These are phyloP conservation scores for Mohoua ochrocephala DNA, from an alignment of 2,113 vertebrate genomes.

Conservation along the genomic window DNA sequence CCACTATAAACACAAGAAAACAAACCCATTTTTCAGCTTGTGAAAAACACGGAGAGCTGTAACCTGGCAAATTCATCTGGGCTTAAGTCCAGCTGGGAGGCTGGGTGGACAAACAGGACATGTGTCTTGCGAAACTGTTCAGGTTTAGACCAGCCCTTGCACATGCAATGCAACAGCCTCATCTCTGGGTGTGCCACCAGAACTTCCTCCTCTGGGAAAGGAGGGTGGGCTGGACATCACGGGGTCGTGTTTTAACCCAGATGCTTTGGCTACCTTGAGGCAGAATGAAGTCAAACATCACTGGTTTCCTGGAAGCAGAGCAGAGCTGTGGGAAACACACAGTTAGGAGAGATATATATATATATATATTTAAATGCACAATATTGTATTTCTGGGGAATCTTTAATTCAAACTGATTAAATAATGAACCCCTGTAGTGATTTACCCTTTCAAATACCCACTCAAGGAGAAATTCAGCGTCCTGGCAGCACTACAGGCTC, in stretches of 20 bases:
- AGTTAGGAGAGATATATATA: neutral
- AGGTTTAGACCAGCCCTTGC: neutral
- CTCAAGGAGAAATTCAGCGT: neutral
- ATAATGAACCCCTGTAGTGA: neutral
- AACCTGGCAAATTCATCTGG: neutral
- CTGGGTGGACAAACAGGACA: neutral
- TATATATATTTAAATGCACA: neutral
- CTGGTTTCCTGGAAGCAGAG: neutral
- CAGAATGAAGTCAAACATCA: neutral
- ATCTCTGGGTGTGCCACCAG: neutral
- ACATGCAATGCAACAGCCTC: neutral
- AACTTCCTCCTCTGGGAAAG: neutral
- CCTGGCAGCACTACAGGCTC: neutral
- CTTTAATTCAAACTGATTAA: neutral
- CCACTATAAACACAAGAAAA: neutral
- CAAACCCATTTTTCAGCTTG: neutral
- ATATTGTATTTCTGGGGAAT: neutral
- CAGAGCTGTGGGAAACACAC: neutral
- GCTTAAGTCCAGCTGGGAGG: neutral
- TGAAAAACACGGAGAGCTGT: neutral
- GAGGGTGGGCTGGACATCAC: fast-evolving
- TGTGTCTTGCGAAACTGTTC: neutral
- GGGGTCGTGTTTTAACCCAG: neutral
- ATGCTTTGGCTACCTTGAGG: neutral
- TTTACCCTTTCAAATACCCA: neutral